Evolutionary conservation across 2,888 invertebrate species (phyloP).

Genomic region (Eupithecia vulgata): DNA sequence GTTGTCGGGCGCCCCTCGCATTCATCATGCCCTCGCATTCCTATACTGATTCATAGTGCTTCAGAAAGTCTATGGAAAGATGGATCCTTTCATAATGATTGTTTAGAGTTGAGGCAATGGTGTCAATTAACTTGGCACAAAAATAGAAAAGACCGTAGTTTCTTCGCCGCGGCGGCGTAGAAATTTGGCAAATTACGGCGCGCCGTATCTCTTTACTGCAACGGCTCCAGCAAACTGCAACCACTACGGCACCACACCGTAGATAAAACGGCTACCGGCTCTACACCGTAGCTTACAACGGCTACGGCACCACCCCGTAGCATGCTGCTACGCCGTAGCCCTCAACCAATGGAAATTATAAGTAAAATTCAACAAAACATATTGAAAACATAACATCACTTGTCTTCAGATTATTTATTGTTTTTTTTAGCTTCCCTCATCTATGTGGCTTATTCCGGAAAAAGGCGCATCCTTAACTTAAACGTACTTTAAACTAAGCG

Average conservation of each 20-base stretch:
- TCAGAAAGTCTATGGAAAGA: background rate
- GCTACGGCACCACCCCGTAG: background rate
- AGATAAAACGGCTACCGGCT: no score
- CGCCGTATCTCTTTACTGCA: background rate
- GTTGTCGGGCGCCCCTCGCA: constrained; percentile 58
- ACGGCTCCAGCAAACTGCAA: no score
- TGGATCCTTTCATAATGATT: constrained; percentile 7
- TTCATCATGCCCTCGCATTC: constrained; percentile 63
- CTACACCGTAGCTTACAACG: background rate
- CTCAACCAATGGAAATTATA: background rate
- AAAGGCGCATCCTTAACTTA: no score
- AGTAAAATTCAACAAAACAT: no score
- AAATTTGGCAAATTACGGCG: no score
- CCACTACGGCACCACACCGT: background rate
- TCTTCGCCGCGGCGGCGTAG: no score
- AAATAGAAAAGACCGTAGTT: no score
- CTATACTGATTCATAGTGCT: constrained; percentile 36
- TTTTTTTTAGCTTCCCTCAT: no score
- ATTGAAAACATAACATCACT: no score
- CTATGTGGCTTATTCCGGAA: no score
- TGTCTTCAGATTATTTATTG: no score
- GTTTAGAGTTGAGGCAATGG: background rate
- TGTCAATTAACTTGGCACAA: background rate
- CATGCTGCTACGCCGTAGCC: background rate
- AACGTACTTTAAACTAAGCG: no score